Base-by-base conservation (phyloP, 2,888 invertebrate genomes). In the Thymelicus sylvestris region DNA sequence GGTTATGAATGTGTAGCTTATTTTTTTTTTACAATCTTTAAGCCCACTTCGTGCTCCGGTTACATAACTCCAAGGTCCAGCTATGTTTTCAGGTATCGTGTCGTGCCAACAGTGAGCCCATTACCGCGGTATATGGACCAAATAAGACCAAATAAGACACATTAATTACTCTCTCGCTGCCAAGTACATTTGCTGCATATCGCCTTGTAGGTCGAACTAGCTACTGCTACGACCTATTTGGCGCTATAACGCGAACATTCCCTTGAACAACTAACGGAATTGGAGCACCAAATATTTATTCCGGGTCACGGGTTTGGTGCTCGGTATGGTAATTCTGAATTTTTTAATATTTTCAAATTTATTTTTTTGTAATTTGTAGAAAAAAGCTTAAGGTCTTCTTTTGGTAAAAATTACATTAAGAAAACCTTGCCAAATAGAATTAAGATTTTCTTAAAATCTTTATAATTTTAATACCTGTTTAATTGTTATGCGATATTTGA, bases 141-240 rank as follows among this genome's bases (percentile, higher is more conserved):
- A 66, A 71, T 71, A 66, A 71, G 71, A 66, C 66, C 48, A 65
- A 70, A 65, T 70, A 66, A 70, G 70, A 66, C 50, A 65, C 70
- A 66, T 71, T 71, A 66, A 71, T 71, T 55, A 71, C 61, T 44
- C 52, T 55, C 31, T 12, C 55, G 66, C 48, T 71, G 71, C 71
- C 71, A 71, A 70, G 48, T 69, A 57, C 52, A 52, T 65, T 65
- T 57, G 57, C 69, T 38, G 47, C 50, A 48, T 39, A 41, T 41
- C 70, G 61, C 48, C 70, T 70, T 66, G 61, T 71, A 47, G 70
- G 65, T 52, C 60, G 65, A 64, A 63, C 47, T 64, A 48, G 67
- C 52, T 47, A 12, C 50, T 38, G 66, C 10, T 64, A 52, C 60
- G 65, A 70, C 70, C 70, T 66, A 66, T 61, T 70, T 70, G 70